These are phyloP conservation scores for Anas georgica DNA, from an alignment of 2,797 vertebrate genomes.

Conservation along the genomic window DNA sequence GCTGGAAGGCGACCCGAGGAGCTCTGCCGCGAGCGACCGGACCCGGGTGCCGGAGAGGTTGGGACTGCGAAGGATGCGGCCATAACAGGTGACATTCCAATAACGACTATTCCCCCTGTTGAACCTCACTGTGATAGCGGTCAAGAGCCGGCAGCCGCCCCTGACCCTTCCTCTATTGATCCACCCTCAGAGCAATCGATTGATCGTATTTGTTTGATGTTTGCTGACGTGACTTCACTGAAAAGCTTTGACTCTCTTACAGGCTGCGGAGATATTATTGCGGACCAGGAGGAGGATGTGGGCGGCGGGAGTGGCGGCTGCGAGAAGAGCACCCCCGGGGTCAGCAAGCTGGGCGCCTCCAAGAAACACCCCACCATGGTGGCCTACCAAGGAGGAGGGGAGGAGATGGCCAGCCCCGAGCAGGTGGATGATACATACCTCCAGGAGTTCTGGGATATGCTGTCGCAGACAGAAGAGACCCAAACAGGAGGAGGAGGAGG, in stretches of 20 bases:
- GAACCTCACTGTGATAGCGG: conserved; percentile 80
- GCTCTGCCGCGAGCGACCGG: conserved; percentile 33
- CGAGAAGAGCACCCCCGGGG: conserved; percentile 82
- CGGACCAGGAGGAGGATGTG: conserved; percentile 93
- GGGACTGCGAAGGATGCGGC: conserved; percentile 72
- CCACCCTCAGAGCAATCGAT: conserved; percentile 94
- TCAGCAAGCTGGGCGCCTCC: conserved; percentile 79
- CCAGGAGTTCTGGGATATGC: conserved; percentile 96
- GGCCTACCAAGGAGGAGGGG: conserved; percentile 96
- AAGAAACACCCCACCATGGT: conserved; percentile 87
- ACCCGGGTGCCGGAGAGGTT: conserved; percentile 57
- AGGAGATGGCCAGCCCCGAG: conserved; percentile 99
- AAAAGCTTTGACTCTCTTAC: conserved; percentile 99
- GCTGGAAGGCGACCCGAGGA: conserved; percentile 58
- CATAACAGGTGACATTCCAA: conserved; percentile 79
- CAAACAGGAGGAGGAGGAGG: conserved; percentile 22
- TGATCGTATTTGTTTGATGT: conserved; percentile 91
- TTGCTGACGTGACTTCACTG: conserved; percentile 97
- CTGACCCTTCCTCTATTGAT: conserved; percentile 87
- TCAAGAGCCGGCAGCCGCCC: conserved; percentile 80
- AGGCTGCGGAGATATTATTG: conserved; percentile 98
- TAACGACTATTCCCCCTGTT: conserved; percentile 74
- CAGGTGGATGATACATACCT: conserved; percentile 92
- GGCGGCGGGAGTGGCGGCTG: conserved; percentile 76
- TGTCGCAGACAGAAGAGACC: conserved; percentile 84